These are phyloP conservation scores for Siderastrea siderea DNA, from an alignment of 92 coral and sea anemone genomes.

Conservation along the genomic window DNA sequence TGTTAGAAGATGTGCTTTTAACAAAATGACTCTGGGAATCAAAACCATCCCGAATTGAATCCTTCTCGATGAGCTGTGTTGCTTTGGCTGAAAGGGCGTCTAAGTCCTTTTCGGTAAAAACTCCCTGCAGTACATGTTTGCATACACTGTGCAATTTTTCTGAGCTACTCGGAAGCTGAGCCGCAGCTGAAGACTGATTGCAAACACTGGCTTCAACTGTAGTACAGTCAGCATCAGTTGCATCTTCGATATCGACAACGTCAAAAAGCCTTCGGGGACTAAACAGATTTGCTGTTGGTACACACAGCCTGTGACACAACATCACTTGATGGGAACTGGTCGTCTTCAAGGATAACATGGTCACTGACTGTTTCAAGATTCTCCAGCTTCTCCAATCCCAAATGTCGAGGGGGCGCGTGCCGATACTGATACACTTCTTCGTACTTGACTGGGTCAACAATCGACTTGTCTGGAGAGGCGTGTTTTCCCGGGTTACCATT, in stretches of 20 bases:
- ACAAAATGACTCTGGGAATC: slow-evolving; percentile 34
- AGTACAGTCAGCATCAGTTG: slow-evolving; percentile 4
- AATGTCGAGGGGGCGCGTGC: slow-evolving; percentile 7
- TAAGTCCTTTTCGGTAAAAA: slow-evolving; percentile 15
- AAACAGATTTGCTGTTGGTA: neutral
- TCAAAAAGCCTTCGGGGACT: neutral
- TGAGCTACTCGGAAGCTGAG: neutral
- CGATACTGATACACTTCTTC: slow-evolving; percentile 24
- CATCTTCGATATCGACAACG: neutral
- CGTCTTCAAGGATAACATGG: neutral
- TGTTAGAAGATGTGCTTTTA: slow-evolving; percentile 23
- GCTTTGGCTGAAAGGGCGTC: slow-evolving; percentile 42
- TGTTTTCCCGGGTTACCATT: neutral
- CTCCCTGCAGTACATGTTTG: slow-evolving; percentile 6
- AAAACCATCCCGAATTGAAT: slow-evolving; percentile 26
- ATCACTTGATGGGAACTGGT: neutral
- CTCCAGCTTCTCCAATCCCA: neutral
- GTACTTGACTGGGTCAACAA: slow-evolving; percentile 46
- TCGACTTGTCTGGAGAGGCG: slow-evolving; percentile 8
- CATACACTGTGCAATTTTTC: neutral
- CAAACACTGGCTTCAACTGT: slow-evolving; percentile 10
- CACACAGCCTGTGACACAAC: neutral
- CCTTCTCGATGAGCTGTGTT: neutral
- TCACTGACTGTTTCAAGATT: neutral
- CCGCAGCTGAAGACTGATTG: neutral